phyloP scores from a whole-genome alignment of 2,113 vertebrate genomes.

The Sterna hirundo region DNA sequence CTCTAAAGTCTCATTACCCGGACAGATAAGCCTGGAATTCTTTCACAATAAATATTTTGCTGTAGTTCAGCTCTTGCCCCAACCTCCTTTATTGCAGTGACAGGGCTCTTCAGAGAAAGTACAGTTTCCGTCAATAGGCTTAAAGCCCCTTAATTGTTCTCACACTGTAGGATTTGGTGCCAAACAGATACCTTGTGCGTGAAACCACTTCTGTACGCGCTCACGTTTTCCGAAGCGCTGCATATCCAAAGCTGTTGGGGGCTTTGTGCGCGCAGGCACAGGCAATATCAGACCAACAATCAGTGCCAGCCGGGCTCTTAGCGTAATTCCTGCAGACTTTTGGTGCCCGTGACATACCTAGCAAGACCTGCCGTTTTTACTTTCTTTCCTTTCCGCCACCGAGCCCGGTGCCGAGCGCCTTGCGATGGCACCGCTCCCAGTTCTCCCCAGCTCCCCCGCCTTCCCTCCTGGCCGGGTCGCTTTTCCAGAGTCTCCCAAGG shows the following conservation, averaged over 20 bases:
- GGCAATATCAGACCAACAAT: accelerated
- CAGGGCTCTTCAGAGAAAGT: background rate
- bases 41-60: background rate
- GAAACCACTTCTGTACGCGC: accelerated
- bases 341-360: background rate
- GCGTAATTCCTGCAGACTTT: background rate
- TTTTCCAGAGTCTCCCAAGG: too few relatives aligned
- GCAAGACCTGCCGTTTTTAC: background rate
- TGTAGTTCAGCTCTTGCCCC: background rate
- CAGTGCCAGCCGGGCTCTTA: background rate
- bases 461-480: accelerated
- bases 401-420: background rate
- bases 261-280: background rate
- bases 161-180: background rate
- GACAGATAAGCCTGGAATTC: background rate
- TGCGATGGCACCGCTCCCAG: accelerated
- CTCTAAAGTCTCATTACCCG: background rate
- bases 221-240: accelerated
- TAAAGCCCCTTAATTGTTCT: background rate
- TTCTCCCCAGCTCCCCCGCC: background rate
- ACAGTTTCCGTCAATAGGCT: background rate
- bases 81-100: background rate
- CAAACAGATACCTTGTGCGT: background rate
- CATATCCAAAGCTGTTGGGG: accelerated
- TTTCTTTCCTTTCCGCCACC: background rate